These are phyloP conservation scores for Morpho achilles DNA, from an alignment of 2,888 invertebrate genomes.

Conservation along the genomic window DNA sequence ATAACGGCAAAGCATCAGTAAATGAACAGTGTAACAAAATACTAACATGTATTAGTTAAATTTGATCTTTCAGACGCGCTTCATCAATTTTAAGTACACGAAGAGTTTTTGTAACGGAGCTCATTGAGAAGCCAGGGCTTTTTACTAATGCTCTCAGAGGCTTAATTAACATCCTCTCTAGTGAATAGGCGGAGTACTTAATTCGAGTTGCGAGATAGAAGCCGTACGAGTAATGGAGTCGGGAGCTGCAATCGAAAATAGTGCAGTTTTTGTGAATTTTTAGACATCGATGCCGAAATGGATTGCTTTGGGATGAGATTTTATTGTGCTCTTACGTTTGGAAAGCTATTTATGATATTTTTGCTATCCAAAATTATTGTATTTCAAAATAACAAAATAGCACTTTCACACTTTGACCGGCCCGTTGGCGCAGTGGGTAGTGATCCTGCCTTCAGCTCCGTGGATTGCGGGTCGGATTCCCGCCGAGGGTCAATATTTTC, in stretches of 20 bases:
- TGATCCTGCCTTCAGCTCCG: too few relatives aligned
- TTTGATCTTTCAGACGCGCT: conserved; percentile 30
- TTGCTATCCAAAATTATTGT: too few relatives aligned
- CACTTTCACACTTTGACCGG: too few relatives aligned
- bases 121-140: conserved; percentile 56
- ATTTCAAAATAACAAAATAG: too few relatives aligned
- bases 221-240: conserved; percentile 34
- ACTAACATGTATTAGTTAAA: conserved; percentile 19
- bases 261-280: conserved; percentile 17
- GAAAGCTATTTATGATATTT: too few relatives aligned
- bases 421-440: too few relatives aligned
- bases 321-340: too few relatives aligned
- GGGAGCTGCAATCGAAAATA: conserved; percentile 20
- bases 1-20: too few relatives aligned
- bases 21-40: conserved; percentile 1
- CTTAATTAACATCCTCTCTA: conserved; percentile 70
- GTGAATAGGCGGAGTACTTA: conserved; percentile 60
- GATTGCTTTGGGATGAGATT: too few relatives aligned
- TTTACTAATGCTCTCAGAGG: conserved; percentile 68
- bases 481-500: too few relatives aligned
- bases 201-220: conserved; percentile 44
- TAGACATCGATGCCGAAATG: conserved; percentile 2
- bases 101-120: conserved; percentile 43
- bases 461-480: too few relatives aligned
- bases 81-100: conserved; percentile 53